Conservation (phyloP, 2,113 vertebrate genomes). For the Eptesicus fuscus region DNA sequence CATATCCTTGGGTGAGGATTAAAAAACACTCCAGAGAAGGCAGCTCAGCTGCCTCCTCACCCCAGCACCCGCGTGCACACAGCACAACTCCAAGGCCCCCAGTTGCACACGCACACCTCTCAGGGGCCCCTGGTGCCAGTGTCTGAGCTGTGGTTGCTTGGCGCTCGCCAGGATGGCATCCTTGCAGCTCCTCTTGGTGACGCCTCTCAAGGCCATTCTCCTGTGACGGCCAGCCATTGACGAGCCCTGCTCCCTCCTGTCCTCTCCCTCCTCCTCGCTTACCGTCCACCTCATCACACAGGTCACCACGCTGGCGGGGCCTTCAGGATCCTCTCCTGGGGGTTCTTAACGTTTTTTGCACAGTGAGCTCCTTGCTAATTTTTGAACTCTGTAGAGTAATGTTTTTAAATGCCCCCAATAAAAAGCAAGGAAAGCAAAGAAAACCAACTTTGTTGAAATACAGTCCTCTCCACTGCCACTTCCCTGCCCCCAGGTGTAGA, state of each 20-base stretch:
- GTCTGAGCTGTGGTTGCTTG: fast-evolving
- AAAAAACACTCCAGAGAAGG: neutral
- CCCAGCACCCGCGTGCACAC: fast-evolving
- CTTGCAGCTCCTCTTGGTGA: neutral
- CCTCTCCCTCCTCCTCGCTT: neutral
- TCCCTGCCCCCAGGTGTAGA: too few species aligned
- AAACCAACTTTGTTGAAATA: neutral
- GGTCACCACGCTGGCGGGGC: neutral
- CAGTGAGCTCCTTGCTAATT: neutral
- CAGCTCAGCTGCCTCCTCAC: neutral
- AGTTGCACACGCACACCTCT: too few species aligned
- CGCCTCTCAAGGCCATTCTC: neutral
- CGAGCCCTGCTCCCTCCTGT: fast-evolving
- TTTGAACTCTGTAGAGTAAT: neutral
- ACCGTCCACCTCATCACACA: neutral
- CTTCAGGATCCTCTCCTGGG: neutral
- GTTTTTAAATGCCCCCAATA: neutral
- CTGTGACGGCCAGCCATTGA: neutral
- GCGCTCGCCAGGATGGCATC: too few species aligned
- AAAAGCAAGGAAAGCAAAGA: neutral
- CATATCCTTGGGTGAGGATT: neutral
- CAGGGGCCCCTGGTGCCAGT: neutral
- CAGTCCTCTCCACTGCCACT: neutral
- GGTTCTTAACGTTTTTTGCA: neutral
- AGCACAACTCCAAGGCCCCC: too few species aligned